These are phyloP conservation scores for Meteorus cinctellus DNA, from an alignment of 2,888 invertebrate genomes.

Conservation along the genomic window DNA sequence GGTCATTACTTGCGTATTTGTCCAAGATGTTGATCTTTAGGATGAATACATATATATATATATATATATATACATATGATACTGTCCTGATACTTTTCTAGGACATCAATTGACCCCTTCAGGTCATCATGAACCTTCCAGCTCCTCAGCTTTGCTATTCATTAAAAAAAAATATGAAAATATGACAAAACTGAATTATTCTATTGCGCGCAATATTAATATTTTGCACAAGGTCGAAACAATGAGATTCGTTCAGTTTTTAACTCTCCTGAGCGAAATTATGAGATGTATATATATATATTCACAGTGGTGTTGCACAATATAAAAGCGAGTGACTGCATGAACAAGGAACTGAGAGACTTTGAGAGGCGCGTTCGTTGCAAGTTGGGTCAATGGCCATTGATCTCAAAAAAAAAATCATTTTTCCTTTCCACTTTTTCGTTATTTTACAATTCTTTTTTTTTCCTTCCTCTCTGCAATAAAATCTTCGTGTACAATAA, in stretches of 20 bases:
- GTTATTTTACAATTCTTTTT: background rate
- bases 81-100: constrained; percentile 25
- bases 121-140: constrained; percentile 6
- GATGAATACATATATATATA: background rate
- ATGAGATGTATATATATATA: constrained; percentile 20
- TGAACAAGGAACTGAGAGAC: constrained; percentile 21
- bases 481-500: background rate
- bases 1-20: constrained; percentile 38
- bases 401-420: constrained; percentile 15
- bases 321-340: background rate
- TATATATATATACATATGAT: background rate
- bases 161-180: too few relatives aligned
- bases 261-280: constrained; percentile 33
- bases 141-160: background rate
- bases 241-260: constrained; percentile 12
- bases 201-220: too few relatives aligned
- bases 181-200: too few relatives aligned
- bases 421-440: background rate
- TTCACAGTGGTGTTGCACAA: background rate
- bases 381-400: constrained; percentile 8
- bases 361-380: background rate
- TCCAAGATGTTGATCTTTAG: constrained; percentile 23
- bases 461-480: background rate
- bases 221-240: constrained; percentile 34
- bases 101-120: constrained; percentile 28